These are phyloP conservation scores for Drosophila putrida DNA, from an alignment of 2,888 invertebrate species.

Conservation along the genomic window DNA sequence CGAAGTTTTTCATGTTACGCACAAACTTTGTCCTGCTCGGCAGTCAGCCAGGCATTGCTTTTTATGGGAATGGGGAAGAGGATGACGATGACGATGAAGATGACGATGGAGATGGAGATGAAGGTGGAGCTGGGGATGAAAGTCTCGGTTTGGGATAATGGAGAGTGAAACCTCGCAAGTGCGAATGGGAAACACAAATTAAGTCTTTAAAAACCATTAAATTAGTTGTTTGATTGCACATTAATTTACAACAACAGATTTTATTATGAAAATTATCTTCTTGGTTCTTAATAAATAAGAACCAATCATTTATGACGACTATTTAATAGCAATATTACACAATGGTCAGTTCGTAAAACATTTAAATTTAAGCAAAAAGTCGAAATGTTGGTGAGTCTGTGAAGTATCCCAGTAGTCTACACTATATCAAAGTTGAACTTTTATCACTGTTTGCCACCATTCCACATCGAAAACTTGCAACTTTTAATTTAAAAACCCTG, in stretches of 20 bases:
- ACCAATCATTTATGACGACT: not conserved
- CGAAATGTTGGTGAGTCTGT: not conserved
- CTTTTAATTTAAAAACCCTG: constrained; percentile 65
- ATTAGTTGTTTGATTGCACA: constrained; percentile 49
- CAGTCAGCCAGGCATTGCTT: constrained; percentile 58
- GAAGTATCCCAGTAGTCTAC: constrained; percentile 4
- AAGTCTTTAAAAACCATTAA: constrained; percentile 62
- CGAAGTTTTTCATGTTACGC: constrained; percentile 81
- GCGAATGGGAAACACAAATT: constrained; percentile 19
- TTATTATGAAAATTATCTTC: constrained; percentile 8
- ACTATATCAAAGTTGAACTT: constrained; percentile 50
- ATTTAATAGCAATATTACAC: not conserved
- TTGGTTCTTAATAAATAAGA: constrained; percentile 18
- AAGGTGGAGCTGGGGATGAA: constrained; percentile 10
- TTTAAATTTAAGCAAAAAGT: not conserved
- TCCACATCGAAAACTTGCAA: constrained; percentile 58
- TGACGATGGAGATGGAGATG: constrained; percentile 10
- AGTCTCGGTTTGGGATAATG: constrained; percentile 25
- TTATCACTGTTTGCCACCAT: constrained; percentile 53
- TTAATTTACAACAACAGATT: constrained; percentile 23
- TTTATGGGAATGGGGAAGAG: constrained; percentile 38
- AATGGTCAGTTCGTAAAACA: not conserved
- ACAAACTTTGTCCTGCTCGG: constrained; percentile 72
- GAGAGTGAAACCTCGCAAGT: constrained; percentile 26
- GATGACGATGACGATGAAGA: constrained; percentile 7